These are phyloP conservation scores for Hydrophis major DNA, from an alignment of 2,797 vertebrate species.

Conservation along the genomic window DNA sequence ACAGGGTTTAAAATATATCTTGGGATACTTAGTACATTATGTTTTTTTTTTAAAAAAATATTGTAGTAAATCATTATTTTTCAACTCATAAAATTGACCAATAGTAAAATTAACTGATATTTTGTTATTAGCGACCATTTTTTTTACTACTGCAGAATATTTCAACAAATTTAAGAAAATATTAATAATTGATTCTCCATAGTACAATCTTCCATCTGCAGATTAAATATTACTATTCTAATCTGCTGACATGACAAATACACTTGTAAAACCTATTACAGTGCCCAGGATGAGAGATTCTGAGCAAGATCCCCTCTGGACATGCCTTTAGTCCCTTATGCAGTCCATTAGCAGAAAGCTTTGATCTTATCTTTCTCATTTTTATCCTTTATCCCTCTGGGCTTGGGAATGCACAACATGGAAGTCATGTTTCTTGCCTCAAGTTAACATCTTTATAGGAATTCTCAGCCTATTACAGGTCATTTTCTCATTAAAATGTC, in stretches of 20 bases:
- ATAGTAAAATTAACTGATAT: conserved; percentile 34
- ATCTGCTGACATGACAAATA: background rate
- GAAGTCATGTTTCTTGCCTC: too few relatives aligned
- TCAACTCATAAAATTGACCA: conserved; percentile 3
- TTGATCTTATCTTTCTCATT: background rate
- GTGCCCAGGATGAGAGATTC: background rate
- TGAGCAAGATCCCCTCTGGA: background rate
- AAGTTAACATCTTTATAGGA: background rate
- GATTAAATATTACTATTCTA: background rate
- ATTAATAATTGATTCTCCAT: conserved; percentile 19
- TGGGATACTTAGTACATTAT: conserved; percentile 23
- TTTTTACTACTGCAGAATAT: conserved; percentile 37
- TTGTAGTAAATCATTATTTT: conserved; percentile 37
- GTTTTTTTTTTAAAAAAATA: conserved; percentile 14
- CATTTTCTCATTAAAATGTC: background rate
- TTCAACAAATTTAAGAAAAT: background rate
- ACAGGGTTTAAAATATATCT: conserved; percentile 41
- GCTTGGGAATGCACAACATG: background rate
- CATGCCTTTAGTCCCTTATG: background rate
- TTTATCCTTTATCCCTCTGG: too few relatives aligned
- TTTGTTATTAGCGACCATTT: conserved; percentile 34
- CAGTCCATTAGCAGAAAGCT: background rate
- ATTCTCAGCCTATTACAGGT: background rate
- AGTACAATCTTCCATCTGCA: background rate
- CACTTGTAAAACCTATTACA: background rate